Conservation (phyloP, 2,797 vertebrate genomes). For the Pipistrellus pygmaeus region DNA sequence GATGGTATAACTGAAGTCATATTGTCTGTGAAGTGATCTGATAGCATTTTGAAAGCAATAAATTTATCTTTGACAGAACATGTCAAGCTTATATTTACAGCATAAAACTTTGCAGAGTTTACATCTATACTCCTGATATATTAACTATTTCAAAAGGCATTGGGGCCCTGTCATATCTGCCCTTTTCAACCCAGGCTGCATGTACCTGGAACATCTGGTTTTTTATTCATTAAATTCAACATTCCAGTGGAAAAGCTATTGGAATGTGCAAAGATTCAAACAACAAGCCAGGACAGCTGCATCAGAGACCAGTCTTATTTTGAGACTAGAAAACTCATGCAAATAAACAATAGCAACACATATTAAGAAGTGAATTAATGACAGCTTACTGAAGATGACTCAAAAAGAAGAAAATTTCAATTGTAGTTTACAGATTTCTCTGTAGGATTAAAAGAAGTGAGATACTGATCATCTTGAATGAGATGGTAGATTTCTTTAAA, state of each 20-base stretch:
- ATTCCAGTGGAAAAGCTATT: slow-evolving; percentile 73
- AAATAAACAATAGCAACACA: slow-evolving; percentile 70
- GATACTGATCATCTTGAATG: neutral
- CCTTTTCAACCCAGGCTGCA: slow-evolving; percentile 38
- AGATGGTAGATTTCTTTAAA: slow-evolving; percentile 36
- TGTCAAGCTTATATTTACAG: neutral
- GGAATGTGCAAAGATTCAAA: slow-evolving; percentile 75
- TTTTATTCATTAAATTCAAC: slow-evolving; percentile 69
- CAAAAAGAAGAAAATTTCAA: slow-evolving; percentile 28
- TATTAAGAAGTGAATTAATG: slow-evolving; percentile 59
- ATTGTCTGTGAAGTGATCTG: slow-evolving; percentile 16
- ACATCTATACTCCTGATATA: neutral
- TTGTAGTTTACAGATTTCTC: slow-evolving; percentile 22
- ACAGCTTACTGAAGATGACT: slow-evolving; percentile 54
- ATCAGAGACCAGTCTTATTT: slow-evolving; percentile 71
- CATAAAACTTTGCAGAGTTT: slow-evolving; percentile 36
- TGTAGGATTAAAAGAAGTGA: slow-evolving; percentile 32
- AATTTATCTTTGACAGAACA: neutral
- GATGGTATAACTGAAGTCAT: neutral
- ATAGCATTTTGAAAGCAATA: slow-evolving; percentile 16
- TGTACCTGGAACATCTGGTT: slow-evolving; percentile 67
- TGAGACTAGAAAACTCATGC: slow-evolving; percentile 67
- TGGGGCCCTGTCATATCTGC: neutral
- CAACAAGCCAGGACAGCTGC: slow-evolving; percentile 70
- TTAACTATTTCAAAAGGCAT: neutral